Conservation (phyloP, 1,140 invertebrate species). For the Drosophila triauraria region DNA sequence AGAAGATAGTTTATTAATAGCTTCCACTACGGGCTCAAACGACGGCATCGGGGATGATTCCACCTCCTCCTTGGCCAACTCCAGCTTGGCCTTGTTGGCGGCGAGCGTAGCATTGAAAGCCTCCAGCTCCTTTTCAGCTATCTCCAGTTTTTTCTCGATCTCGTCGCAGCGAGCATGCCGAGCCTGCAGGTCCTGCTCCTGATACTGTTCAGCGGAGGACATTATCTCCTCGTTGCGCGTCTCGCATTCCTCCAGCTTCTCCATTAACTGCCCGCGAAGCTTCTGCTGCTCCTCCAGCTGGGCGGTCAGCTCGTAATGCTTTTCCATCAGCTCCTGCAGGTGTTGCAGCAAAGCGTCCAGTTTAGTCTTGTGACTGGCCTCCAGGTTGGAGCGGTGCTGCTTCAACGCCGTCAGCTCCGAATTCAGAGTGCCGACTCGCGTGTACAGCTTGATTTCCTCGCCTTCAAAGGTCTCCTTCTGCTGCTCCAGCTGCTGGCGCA, state of each 20-base stretch:
- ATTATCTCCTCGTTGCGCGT: slow-evolving; percentile 35
- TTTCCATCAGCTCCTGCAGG: slow-evolving; percentile 17
- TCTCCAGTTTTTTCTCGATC: slow-evolving; percentile 26
- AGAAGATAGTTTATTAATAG: slow-evolving; percentile 1
- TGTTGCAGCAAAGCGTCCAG: slow-evolving; percentile 12
- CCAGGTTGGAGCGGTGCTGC: slow-evolving; percentile 36
- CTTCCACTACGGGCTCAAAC: slow-evolving; percentile 8
- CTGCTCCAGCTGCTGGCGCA: slow-evolving; percentile 36
- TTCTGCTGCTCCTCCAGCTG: slow-evolving; percentile 14
- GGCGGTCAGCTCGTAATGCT: slow-evolving; percentile 2
- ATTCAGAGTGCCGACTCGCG: neutral
- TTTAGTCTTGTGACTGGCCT: slow-evolving; percentile 6
- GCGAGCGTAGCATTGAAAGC: slow-evolving; percentile 4
- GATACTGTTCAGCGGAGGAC: slow-evolving; percentile 39
- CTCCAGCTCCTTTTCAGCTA: slow-evolving; percentile 30
- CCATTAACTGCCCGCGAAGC: neutral
- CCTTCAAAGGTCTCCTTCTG: slow-evolving; percentile 5
- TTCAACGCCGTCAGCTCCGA: slow-evolving; percentile 1
- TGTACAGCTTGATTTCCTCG: slow-evolving; percentile 21
- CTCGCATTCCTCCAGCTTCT: neutral
- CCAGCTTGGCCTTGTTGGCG: slow-evolving; percentile 9
- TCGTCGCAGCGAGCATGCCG: slow-evolving; percentile 24
- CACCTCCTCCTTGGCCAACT: slow-evolving; percentile 3
- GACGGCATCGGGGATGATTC: neutral
- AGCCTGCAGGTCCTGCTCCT: slow-evolving; percentile 28